phyloP scores from a whole-genome alignment of 2,113 vertebrate genomes.

The Patagioenas fasciata region DNA sequence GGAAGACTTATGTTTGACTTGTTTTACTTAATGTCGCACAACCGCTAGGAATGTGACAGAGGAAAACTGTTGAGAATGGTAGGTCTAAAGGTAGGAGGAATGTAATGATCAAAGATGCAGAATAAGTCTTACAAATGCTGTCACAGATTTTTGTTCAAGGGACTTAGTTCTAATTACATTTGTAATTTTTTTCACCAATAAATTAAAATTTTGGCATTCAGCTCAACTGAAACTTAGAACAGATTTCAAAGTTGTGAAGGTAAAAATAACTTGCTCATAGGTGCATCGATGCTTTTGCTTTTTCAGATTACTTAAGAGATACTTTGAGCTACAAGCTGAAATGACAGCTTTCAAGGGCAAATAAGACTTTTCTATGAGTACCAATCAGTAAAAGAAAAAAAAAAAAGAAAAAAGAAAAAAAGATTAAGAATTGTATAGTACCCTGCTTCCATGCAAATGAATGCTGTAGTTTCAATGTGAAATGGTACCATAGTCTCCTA shows the following conservation, averaged over 20 bases:
- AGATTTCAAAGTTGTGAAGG: not conserved
- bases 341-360: conserved; percentile 15
- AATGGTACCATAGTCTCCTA: not conserved
- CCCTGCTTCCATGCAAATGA: not conserved
- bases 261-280: not conserved
- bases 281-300: not conserved
- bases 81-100: not conserved
- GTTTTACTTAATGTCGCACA: not conserved
- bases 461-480: not conserved
- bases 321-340: not conserved
- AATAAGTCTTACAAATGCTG: not conserved
- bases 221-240: not conserved
- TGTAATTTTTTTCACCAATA: not conserved
- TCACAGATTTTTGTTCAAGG: not conserved
- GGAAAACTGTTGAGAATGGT: not conserved
- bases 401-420: no score
- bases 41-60: not conserved
- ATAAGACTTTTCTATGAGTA: not conserved
- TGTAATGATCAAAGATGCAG: not conserved
- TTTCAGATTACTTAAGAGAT: not conserved
- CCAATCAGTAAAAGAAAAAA: not conserved
- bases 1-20: not conserved
- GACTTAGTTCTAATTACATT: not conserved
- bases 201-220: not conserved
- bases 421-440: not conserved